Base-by-base conservation (phyloP, 2,888 invertebrate genomes). In the Parelbella ahira region DNA sequence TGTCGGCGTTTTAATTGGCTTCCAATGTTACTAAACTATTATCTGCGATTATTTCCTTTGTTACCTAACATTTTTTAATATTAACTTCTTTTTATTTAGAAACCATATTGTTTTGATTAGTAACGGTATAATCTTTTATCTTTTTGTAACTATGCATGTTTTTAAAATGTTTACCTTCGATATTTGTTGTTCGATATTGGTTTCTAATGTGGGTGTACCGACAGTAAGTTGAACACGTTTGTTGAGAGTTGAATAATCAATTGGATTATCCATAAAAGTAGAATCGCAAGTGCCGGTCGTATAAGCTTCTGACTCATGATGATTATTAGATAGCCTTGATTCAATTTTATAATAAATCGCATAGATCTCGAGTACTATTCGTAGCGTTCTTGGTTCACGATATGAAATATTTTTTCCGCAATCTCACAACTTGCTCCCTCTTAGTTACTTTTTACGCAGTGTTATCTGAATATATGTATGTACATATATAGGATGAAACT, bases 1-100 rank as follows among this genome's bases (percentile, higher is more conserved):
- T 50, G 65, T 58, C 56, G 60, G 58, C 54, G 51, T 64, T 68
- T 70, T 77, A 73, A 79, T 79, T 68, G 68, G 62, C 61, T 68
- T 63, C 60, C 59, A 42, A 42, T 42, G 28, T 23, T 23, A 12
- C 25, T 29, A 24, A 15, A 13, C 20, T 15, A 68, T 10, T 33
- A n/a, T 11, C 13, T 12, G 11, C 9, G 19, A 10, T 33, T 28
- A 23, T 42, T 37, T 28, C 67, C 27, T 21, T 33, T 41, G 27
- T 33, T 37, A 15, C 15, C n/a, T 3, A 18, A 25, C 11, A 30
- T 9, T n/a, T n/a, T n/a, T n/a, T n/a, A n/a, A n/a, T n/a, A n/a
- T n/a, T n/a, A n/a, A n/a, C n/a, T n/a, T n/a, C n/a, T n/a, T n/a
- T n/a, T n/a, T n/a, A n/a, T n/a, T n/a, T n/a, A n/a, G n/a, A n/a